Percentiles rank a stretch among this genome's conserved stretches.
These are phyloP conservation scores for Carposina sasakii DNA, from an alignment of 1,140 invertebrate genomes.

Conservation along the genomic window DNA sequence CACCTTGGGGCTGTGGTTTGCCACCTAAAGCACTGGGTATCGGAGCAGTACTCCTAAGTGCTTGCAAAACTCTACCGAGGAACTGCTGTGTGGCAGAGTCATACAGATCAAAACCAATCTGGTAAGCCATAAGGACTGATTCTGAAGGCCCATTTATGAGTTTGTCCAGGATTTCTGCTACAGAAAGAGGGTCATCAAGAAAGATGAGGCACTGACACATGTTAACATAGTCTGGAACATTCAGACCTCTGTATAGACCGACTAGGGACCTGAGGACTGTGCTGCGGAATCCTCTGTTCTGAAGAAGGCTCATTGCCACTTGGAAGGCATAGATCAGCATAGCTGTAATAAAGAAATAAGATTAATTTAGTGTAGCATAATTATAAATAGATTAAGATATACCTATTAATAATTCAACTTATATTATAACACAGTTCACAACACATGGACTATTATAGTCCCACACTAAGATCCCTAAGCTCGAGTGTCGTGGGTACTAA, in stretches of 20 bases:
- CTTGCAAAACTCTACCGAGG: slow-evolving; percentile 89
- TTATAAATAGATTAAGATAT: too few species aligned
- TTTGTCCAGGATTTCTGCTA: slow-evolving; percentile 93
- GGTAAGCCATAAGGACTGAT: slow-evolving; percentile 93
- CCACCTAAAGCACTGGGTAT: slow-evolving; percentile 84
- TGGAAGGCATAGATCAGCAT: slow-evolving; percentile 97
- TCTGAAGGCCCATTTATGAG: slow-evolving; percentile 85
- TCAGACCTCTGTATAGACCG: slow-evolving; percentile 88
- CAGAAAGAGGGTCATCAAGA: slow-evolving; percentile 92
- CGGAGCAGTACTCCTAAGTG: slow-evolving; percentile 86
- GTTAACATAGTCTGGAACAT: slow-evolving; percentile 94
- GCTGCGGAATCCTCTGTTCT: slow-evolving; percentile 93
- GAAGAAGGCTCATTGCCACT: slow-evolving; percentile 96
- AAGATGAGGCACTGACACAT: slow-evolving; percentile 98
- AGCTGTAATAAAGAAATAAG: slow-evolving; percentile 64
- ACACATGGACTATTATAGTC: too few species aligned
- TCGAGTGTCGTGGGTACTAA: too few species aligned
- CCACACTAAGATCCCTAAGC: too few species aligned
- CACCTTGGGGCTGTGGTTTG: slow-evolving; percentile 79
- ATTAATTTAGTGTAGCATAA: slow-evolving; percentile 7
- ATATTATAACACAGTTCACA: too few species aligned
- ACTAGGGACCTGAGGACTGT: slow-evolving; percentile 92
- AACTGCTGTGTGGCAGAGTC: slow-evolving; percentile 99
- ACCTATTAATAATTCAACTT: too few species aligned
- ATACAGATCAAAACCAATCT: slow-evolving; percentile 99